Evolutionary conservation across 2,888 invertebrate genomes (phyloP).

Genomic region (Sinopyrophorus schimmeli): DNA sequence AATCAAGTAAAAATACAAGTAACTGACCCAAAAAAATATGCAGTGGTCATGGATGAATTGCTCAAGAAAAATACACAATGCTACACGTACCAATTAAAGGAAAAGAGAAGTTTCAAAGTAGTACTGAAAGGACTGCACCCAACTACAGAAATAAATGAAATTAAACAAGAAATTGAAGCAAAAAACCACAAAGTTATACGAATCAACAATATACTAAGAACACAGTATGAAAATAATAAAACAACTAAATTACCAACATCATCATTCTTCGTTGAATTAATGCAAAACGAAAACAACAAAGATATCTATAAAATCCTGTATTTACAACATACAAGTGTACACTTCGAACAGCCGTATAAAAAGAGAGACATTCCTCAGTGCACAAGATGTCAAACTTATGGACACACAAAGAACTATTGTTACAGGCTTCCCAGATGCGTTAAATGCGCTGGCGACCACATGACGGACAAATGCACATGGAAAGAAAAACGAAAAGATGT

Average conservation of each 20-base stretch:
- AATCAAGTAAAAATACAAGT: conserved; percentile 3
- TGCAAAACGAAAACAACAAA: conserved; percentile 14
- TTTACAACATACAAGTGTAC: background rate
- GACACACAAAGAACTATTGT: conserved; percentile 7
- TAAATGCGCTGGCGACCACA: conserved; percentile 3
- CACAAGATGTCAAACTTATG: conserved; percentile 4
- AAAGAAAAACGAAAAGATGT: conserved; percentile 9
- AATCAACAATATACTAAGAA: conserved; percentile 7
- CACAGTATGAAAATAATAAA: conserved; percentile 7
- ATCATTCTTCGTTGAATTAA: conserved; percentile 14
- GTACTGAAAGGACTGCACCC: conserved; percentile 8
- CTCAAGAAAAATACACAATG: conserved; percentile 5
- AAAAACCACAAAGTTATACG: conserved; percentile 4
- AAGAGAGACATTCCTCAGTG: background rate
- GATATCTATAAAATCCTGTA: conserved; percentile 3
- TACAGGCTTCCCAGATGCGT: conserved; percentile 6
- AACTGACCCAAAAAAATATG: conserved; percentile 1
- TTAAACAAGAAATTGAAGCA: conserved; percentile 11
- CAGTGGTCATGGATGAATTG: conserved; percentile 4
- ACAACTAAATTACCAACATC: conserved; percentile 17
- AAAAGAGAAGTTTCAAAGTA: conserved; percentile 10
- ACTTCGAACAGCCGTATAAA: conserved; percentile 2
- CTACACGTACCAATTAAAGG: conserved; percentile 5
- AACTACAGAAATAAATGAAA: conserved; percentile 2
- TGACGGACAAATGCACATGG: conserved; percentile 5